Evolutionary conservation across 2,113 vertebrate genomes (phyloP), one percentile per base, ranked within the genome.

Genomic region (Mastomys coucha): DNA sequence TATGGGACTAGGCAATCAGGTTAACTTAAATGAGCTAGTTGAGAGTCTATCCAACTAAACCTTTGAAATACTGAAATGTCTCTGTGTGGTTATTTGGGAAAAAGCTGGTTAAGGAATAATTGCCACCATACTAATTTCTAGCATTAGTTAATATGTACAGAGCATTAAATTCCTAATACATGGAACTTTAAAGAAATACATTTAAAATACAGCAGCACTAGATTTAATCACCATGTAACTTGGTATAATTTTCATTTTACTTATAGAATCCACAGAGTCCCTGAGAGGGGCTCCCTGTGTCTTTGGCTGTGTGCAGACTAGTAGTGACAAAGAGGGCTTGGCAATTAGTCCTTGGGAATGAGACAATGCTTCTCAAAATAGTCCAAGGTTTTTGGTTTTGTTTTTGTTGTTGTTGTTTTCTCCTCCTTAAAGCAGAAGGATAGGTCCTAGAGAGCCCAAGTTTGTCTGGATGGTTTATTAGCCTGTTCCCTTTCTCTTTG

Each of bases 221-320:
- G 84, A 45, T 73, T 58, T 75, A 60, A 86, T 56, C 72, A 45
- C 51, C 49, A 58, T n/a, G n/a, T 84, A 42, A 4, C n/a, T 42
- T 49, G 58, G 17, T 24, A 63, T 45, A 39, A 77, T 26, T 78
- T 85, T 56, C 2, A 39, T 70, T 76, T 75, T 28, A 49, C 45
- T 51, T 28, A 5, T 7, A 58, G 51, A 5, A 0, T 19, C 26
- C 58, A 33, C 1, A 81, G 72, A 91, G 2, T 36, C n/a, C 12
- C 24, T 5, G 5, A 81, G 58, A 39, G 1, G 0, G 7, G 24
- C 1, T 45, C 7, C 2, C 1, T 0, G 1, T 26, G 60, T 86
- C 72, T 36, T 28, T 49, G 24, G 75, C 36, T 75, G 20, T 19
- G 0, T 14, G 77, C 36, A 42, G 49, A 36, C 28, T 4, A 19